Evolutionary conservation across 2,113 vertebrate species (phyloP).

Genomic region (Mirza zaza): DNA sequence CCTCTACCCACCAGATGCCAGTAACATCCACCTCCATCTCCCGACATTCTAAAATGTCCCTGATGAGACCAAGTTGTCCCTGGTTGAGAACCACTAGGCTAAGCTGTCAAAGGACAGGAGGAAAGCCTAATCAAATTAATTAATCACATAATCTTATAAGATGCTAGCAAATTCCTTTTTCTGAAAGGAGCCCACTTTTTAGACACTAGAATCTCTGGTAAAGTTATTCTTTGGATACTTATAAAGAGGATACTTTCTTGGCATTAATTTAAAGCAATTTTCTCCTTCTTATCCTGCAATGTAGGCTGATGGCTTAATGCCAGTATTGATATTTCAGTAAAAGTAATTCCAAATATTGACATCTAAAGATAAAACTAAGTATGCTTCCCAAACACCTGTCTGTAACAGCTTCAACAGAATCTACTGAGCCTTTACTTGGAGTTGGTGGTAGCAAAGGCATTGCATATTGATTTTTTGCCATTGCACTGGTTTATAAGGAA

Average conservation of each 20-base stretch:
- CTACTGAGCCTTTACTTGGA: not conserved
- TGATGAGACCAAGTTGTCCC: not conserved
- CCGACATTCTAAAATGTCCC: not conserved
- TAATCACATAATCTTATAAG: not conserved
- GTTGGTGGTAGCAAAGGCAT: not conserved
- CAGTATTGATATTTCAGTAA: constrained; percentile 5
- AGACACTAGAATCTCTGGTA: not conserved
- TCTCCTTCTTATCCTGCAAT: constrained; percentile 23
- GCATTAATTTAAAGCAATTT: constrained; percentile 26
- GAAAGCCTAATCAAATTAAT: not conserved
- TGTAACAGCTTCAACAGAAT: not conserved
- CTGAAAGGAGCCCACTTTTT: not conserved
- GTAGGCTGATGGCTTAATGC: not conserved
- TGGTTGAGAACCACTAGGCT: not conserved
- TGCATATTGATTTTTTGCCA: not conserved
- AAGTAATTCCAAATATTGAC: constrained; percentile 47
- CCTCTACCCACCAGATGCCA: not conserved
- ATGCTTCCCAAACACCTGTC: not conserved
- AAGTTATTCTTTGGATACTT: not conserved
- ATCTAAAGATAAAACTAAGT: constrained; percentile 30
- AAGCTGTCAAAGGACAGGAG: constrained; percentile 19
- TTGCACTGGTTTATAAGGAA: constrained; percentile 7
- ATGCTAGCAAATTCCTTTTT: constrained; percentile 7
- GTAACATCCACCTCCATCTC: not conserved
- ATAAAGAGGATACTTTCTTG: constrained; percentile 16